Base-by-base conservation (phyloP, 37 sponge, comb jelly and placozoan species). In the Cladorhizidae sp. region DNA sequence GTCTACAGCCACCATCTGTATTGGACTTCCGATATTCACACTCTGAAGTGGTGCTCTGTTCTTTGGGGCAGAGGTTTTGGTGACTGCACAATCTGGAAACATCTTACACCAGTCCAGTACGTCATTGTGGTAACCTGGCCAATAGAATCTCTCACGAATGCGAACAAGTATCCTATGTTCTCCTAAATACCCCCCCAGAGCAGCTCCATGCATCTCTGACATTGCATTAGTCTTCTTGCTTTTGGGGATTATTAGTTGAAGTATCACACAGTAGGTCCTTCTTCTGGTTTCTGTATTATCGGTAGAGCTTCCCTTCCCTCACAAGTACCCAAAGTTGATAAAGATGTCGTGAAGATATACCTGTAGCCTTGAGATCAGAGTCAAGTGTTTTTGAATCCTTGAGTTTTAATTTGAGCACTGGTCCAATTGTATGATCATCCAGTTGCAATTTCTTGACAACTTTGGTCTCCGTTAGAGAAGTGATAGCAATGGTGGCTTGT, bases 1-100 rank as follows among this genome's bases (percentile, higher is more conserved):
- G 54, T 87, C 82, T 22, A 76, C 39, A 25, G 88, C 77, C 0
- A 87, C 77, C 20, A 75, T 20, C 61, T 87, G 80, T 41, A 80
- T 41, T 23, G 80, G 87, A 61, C 23, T 18, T 18, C 59, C 59
- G 14, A 21, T 5, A 18, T 21, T 26, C 20, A 58, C 20, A 14
- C 26, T 58, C 20, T 25, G 26, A 58, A 25, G 59, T 21, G 59
- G 20, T 21, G 26, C 23, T 25, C 26, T 21, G 3, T 58, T 58
- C 20, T 21, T 2, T 58, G 59, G 14, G 59, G 20, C n/a, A 21
- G 59, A 2, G 3, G 75, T 32, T 29, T 65, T 65, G 67, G 32
- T 5, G 36, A 12, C 31, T 65, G 32, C 67, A 65, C 36, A 65
- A 14, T 15, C 36, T 33, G 67, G 36, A 65, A 33, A 65, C 5